Percentiles rank a stretch among this genome's conserved stretches.
Conservation (phyloP, 1,140 invertebrate species). For the Helicoverpa armigera region DNA sequence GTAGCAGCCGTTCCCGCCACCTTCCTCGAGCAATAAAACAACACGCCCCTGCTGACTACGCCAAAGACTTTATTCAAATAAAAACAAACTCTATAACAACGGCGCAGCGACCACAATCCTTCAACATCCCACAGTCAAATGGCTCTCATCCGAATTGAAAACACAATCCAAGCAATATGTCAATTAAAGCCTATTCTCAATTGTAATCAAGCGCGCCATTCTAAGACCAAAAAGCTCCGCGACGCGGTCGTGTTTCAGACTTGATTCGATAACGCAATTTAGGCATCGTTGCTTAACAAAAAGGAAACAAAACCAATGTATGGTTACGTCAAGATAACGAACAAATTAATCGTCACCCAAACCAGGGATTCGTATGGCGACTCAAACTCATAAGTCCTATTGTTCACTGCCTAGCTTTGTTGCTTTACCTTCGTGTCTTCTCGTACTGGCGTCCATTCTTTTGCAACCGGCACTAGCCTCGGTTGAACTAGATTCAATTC, state of each 20-base stretch:
- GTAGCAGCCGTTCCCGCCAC: slow-evolving; percentile 73
- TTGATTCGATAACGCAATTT: slow-evolving; percentile 64
- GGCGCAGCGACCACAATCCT: slow-evolving; percentile 62
- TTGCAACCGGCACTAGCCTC: slow-evolving; percentile 69
- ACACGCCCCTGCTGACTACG: slow-evolving; percentile 60
- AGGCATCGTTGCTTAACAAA: slow-evolving; percentile 13
- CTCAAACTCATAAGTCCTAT: slow-evolving; percentile 79
- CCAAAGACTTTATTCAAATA: slow-evolving; percentile 59
- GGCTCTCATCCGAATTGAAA: slow-evolving; percentile 76
- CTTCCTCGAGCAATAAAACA: slow-evolving; percentile 78
- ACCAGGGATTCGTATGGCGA: slow-evolving; percentile 83
- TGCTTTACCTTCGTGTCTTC: slow-evolving; percentile 85
- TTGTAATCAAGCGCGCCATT: slow-evolving; percentile 74
- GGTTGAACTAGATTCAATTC: slow-evolving; percentile 67
- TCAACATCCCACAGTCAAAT: slow-evolving; percentile 70
- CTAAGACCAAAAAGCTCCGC: slow-evolving; percentile 72
- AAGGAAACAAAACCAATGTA: slow-evolving; percentile 75
- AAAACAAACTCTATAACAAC: slow-evolving; percentile 70
- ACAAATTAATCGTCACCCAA: slow-evolving; percentile 73
- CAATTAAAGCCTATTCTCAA: slow-evolving; percentile 75
- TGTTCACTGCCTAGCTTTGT: slow-evolving; percentile 84
- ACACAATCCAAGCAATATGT: slow-evolving; percentile 78
- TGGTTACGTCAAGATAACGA: slow-evolving; percentile 76
- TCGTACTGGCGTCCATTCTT: slow-evolving; percentile 77
- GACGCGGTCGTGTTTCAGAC: slow-evolving; percentile 77